Percentiles rank a stretch among this genome's conserved stretches.
These are phyloP conservation scores for Psittacula echo DNA, from an alignment of 2,797 vertebrate species.

Conservation along the genomic window DNA sequence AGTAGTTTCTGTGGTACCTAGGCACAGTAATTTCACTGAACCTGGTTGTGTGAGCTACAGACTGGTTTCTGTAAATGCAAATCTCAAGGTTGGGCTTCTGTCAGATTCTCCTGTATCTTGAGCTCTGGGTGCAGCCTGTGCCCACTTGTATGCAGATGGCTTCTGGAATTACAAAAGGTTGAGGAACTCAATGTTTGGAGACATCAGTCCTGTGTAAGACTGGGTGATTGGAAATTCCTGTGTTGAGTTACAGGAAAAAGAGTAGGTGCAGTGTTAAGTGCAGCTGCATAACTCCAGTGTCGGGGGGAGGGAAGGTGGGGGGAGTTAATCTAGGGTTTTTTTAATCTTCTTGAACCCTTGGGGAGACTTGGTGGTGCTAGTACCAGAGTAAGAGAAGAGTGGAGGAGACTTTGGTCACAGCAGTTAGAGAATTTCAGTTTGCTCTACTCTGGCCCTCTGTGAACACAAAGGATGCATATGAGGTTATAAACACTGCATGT, in stretches of 20 bases:
- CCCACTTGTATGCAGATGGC: fast-evolving
- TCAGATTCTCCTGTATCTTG: background rate
- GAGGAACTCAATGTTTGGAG: background rate
- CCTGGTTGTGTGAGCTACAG: fast-evolving
- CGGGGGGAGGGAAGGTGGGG: background rate
- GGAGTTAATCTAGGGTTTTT: background rate
- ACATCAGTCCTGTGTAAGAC: background rate
- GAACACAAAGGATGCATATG: fast-evolving
- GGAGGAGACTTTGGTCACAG: background rate
- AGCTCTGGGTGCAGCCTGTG: background rate
- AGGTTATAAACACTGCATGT: background rate
- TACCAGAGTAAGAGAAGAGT: background rate
- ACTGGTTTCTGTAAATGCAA: background rate
- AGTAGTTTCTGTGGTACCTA: background rate
- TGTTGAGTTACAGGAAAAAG: background rate
- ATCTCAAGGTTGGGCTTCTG: background rate
- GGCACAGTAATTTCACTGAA: background rate
- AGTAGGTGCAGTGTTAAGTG: background rate
- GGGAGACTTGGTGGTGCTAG: background rate
- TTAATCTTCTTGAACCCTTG: background rate
- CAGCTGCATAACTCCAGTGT: background rate
- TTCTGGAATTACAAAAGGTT: background rate
- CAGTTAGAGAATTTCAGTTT: background rate
- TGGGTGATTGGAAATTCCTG: background rate
- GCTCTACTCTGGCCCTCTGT: background rate